Conservation (phyloP, 1,140 invertebrate genomes). For the Acromyrmex heyeri region DNA sequence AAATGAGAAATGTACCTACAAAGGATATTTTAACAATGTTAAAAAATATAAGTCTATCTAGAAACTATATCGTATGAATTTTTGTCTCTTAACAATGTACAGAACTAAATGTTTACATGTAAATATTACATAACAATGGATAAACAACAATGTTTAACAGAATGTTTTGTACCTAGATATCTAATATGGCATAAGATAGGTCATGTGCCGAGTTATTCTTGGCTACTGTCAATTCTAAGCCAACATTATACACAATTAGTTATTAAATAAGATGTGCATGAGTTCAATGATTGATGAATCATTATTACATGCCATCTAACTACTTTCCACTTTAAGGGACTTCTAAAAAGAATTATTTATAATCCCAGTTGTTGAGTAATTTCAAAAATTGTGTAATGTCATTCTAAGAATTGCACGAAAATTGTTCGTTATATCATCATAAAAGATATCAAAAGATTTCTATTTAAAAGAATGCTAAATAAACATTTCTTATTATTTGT, state of each 20-base stretch:
- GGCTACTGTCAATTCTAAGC: conserved; percentile 82
- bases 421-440: conserved; percentile 45
- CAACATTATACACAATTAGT: conserved; percentile 81
- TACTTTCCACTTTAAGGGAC: conserved; percentile 80
- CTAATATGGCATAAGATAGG: conserved; percentile 81
- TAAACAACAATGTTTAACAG: conserved; percentile 81
- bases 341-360: conserved; percentile 79
- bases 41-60: conserved; percentile 50
- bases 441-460: conserved; percentile 33
- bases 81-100: conserved; percentile 64
- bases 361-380: background rate
- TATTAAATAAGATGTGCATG: conserved; percentile 80
- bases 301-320: conserved; percentile 79
- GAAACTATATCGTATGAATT: conserved; percentile 60
- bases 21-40: conserved; percentile 63
- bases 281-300: conserved; percentile 76
- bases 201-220: conserved; percentile 83
- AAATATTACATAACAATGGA: conserved; percentile 80
- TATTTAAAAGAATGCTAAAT: conserved; percentile 13
- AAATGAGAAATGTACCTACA: conserved; percentile 58
- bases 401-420: conserved; percentile 67
- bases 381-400: conserved; percentile 65
- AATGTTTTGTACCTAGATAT: conserved; percentile 75
- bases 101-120: conserved; percentile 73
- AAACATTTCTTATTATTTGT: background rate